These are phyloP conservation scores for Oreochromis tanganicae DNA, from an alignment of 2,113 vertebrate species.

Conservation along the genomic window DNA sequence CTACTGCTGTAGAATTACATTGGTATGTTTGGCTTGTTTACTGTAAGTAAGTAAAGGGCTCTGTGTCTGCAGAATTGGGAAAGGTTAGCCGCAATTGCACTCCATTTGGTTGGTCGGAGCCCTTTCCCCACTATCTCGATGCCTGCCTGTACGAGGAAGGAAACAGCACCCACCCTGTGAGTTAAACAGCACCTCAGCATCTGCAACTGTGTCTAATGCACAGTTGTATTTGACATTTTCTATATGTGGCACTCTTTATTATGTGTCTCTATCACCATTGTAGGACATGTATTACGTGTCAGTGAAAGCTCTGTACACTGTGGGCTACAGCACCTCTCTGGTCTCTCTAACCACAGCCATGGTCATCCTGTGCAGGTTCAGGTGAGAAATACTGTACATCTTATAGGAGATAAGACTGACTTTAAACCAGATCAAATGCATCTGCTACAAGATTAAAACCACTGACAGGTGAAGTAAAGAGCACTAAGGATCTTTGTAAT, in stretches of 20 bases:
- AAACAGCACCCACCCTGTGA: slow-evolving; percentile 71
- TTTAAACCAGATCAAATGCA: neutral
- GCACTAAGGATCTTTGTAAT: neutral
- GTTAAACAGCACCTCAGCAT: neutral
- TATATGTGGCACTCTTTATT: neutral
- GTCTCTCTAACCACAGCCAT: slow-evolving; percentile 92
- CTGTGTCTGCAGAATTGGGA: slow-evolving; percentile 64
- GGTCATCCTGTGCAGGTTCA: slow-evolving; percentile 96
- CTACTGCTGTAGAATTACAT: neutral
- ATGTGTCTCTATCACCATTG: neutral
- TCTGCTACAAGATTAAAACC: neutral
- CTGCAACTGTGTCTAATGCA: neutral
- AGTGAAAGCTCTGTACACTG: slow-evolving; percentile 94
- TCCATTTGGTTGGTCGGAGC: slow-evolving; percentile 86
- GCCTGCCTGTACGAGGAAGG: slow-evolving; percentile 82
- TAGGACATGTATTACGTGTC: slow-evolving; percentile 89
- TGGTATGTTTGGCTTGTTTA: neutral
- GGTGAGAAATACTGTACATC: slow-evolving; percentile 72
- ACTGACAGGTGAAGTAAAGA: neutral
- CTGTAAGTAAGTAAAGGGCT: neutral
- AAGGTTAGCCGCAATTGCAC: slow-evolving; percentile 91
- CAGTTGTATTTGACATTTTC: neutral
- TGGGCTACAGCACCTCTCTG: slow-evolving; percentile 95
- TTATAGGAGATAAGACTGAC: neutral
- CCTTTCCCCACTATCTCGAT: slow-evolving; percentile 88